These are phyloP conservation scores for Cichlasoma orientale DNA, from an alignment of 2,797 vertebrate genomes.

Conservation along the genomic window DNA sequence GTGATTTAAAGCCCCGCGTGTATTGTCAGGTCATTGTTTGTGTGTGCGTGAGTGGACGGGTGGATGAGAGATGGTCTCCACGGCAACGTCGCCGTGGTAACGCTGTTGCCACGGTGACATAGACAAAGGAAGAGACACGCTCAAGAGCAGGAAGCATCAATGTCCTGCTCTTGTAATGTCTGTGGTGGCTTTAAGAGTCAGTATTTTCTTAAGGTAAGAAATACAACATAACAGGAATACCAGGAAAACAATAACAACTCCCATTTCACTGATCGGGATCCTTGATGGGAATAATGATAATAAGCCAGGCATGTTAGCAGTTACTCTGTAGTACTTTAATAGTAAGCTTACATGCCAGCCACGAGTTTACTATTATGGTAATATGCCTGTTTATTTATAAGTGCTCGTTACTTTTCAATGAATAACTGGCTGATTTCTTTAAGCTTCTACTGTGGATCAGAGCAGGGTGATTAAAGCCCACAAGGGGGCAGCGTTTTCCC, in stretches of 20 bases:
- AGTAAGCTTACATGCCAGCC: neutral
- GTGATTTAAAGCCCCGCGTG: neutral
- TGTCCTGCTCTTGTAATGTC: neutral
- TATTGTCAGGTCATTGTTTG: neutral
- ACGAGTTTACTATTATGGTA: too few relatives aligned
- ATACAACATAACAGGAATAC: neutral
- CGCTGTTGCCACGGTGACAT: conserved; percentile 55
- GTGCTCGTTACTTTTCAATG: neutral
- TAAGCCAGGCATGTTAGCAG: neutral
- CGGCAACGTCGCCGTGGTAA: conserved; percentile 59
- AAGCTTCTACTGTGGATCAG: too few relatives aligned
- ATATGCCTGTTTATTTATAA: neutral
- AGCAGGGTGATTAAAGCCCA: neutral
- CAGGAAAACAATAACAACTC: neutral
- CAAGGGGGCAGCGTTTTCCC: conserved; percentile 6
- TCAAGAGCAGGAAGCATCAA: neutral
- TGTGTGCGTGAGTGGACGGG: neutral
- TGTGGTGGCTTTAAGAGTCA: neutral
- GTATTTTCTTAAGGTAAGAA: neutral
- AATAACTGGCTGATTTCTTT: neutral
- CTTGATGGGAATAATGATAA: neutral
- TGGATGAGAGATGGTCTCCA: neutral
- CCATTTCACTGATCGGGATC: too few relatives aligned
- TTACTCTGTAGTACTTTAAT: neutral
- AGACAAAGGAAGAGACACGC: conserved; percentile 29